A percentile compares a stretch with the other conserved stretches of the same genome.
These are phyloP conservation scores for Vannuccia rotundouncinata DNA, from an alignment of 2,888 invertebrate genomes.

Conservation along the genomic window DNA sequence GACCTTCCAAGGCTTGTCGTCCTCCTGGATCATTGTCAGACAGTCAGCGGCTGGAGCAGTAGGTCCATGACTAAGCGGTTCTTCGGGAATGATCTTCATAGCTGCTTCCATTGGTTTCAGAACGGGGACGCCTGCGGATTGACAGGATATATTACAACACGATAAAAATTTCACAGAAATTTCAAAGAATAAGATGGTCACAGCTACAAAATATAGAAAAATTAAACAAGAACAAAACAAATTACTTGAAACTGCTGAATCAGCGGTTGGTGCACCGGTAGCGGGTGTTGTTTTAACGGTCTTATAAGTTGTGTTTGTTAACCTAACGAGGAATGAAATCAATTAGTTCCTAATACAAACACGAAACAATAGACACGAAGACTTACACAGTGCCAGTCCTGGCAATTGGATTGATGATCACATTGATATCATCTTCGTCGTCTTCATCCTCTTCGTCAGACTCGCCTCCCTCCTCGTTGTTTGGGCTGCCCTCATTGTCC, in stretches of 20 bases:
- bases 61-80: neutral
- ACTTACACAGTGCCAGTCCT: neutral
- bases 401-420: neutral
- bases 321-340: neutral
- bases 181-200: neutral
- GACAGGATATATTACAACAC: too few relatives aligned
- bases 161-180: neutral
- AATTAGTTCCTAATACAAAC: neutral
- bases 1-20: slow-evolving; percentile 5
- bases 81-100: neutral
- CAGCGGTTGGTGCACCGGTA: neutral
- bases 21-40: slow-evolving; percentile 5
- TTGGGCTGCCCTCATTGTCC: too few relatives aligned
- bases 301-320: slow-evolving; percentile 1
- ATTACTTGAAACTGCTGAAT: neutral
- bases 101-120: neutral
- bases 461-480: neutral
- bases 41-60: neutral
- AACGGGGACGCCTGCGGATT: neutral
- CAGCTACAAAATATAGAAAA: neutral
- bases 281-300: neutral
- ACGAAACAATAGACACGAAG: neutral
- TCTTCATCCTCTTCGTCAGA: neutral
- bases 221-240: neutral
- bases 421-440: neutral